Conservation (phyloP, 2,797 vertebrate genomes). For the Lycodopsis pacificus region DNA sequence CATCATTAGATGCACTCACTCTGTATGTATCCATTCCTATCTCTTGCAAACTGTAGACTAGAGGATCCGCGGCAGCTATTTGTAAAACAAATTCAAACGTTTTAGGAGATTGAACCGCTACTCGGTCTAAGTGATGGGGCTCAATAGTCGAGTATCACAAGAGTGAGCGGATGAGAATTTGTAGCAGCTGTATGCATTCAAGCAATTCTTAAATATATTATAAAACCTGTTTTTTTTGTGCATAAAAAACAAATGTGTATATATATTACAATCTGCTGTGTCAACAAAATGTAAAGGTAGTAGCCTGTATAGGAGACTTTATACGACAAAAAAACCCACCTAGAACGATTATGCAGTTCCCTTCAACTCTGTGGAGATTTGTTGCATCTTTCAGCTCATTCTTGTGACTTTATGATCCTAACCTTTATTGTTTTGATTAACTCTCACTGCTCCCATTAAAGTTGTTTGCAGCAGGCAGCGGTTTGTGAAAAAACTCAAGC, state of each 20-base stretch:
- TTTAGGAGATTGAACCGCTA: constrained; percentile 7
- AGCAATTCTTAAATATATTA: neutral
- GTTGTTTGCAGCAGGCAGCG: neutral
- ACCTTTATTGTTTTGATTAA: neutral
- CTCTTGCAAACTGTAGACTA: constrained; percentile 22
- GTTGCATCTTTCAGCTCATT: neutral
- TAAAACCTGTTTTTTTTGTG: neutral
- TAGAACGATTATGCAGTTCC: neutral
- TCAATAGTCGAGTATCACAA: neutral
- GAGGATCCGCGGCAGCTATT: constrained; percentile 16
- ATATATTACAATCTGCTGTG: neutral
- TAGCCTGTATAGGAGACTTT: neutral
- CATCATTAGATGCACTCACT: constrained; percentile 37
- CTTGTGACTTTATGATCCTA: neutral
- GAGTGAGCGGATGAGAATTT: neutral
- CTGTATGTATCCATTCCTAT: constrained; percentile 19
- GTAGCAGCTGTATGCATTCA: neutral
- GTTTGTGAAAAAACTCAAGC: neutral
- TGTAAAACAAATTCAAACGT: neutral
- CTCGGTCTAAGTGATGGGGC: neutral
- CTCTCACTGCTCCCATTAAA: neutral
- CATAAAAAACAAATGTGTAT: neutral
- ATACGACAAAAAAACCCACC: neutral
- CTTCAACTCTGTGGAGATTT: neutral
- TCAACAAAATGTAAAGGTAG: neutral